Conservation (phyloP, 2,888 invertebrate species). For the Agrilus cyanescens region DNA sequence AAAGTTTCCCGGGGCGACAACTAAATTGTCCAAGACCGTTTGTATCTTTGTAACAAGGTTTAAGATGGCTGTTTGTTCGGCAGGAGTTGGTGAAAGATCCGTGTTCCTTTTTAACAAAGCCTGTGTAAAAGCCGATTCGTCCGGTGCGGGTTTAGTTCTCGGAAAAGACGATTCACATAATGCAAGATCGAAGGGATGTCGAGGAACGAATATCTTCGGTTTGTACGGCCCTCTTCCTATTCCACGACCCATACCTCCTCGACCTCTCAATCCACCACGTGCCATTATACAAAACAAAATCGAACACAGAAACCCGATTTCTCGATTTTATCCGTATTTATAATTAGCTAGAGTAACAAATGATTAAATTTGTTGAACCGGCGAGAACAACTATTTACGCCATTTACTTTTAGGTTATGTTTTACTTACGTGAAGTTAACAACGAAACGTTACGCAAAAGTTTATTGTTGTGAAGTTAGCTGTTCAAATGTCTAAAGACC, state of each 20-base stretch:
- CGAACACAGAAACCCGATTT: background rate
- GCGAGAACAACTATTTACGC: too few species aligned
- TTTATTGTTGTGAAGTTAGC: too few species aligned
- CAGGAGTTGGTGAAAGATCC: slow-evolving; percentile 81
- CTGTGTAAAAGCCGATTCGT: slow-evolving; percentile 78
- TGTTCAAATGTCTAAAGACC: too few species aligned
- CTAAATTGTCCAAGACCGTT: slow-evolving; percentile 83
- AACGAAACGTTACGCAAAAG: too few species aligned
- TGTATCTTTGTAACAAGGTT: slow-evolving; percentile 94
- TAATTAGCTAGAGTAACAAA: too few species aligned
- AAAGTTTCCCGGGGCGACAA: slow-evolving; percentile 87
- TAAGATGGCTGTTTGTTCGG: slow-evolving; percentile 84
- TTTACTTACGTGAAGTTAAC: too few species aligned
- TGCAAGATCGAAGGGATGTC: slow-evolving; percentile 79
- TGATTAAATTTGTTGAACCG: too few species aligned
- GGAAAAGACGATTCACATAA: slow-evolving; percentile 85
- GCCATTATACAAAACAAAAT: slow-evolving; percentile 44
- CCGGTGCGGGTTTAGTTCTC: slow-evolving; percentile 65
- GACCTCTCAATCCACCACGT: slow-evolving; percentile 57
- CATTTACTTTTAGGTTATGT: too few species aligned
- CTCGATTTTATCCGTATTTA: too few species aligned
- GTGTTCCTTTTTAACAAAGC: slow-evolving; percentile 84
- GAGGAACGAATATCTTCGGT: slow-evolving; percentile 51
- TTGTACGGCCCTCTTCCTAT: slow-evolving; percentile 50
- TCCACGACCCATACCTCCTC: slow-evolving; percentile 49